These are phyloP conservation scores for Ochropleura leucogaster DNA, from an alignment of 2,888 invertebrate species.

Conservation along the genomic window DNA sequence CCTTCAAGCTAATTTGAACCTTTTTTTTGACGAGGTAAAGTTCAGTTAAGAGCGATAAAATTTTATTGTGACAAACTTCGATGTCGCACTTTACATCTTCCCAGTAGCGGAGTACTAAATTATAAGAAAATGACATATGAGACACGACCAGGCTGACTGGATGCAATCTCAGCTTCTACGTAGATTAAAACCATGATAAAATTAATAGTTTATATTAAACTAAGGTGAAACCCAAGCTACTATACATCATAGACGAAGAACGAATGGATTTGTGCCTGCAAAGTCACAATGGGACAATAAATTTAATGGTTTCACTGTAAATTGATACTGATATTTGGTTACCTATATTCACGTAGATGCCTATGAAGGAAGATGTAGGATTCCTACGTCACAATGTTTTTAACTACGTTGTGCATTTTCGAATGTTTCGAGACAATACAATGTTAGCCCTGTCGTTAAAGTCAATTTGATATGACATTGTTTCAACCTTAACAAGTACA, in stretches of 20 bases:
- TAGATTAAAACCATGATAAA: conserved; percentile 70
- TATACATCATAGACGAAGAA: conserved; percentile 12
- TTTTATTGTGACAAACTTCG: conserved; percentile 29
- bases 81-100: conserved; percentile 68
- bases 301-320: conserved; percentile 6
- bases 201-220: conserved; percentile 59
- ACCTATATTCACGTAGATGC: neutral
- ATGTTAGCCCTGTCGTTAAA: conserved; percentile 25
- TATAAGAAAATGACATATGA: conserved; percentile 77
- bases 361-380: neutral
- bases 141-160: conserved; percentile 65
- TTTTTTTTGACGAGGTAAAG: conserved; percentile 9
- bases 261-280: conserved; percentile 4
- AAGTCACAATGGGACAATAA: conserved; percentile 7
- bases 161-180: conserved; percentile 71
- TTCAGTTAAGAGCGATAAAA: neutral
- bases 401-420: conserved; percentile 5
- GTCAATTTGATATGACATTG: conserved; percentile 24
- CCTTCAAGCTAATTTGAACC: conserved; percentile 1
- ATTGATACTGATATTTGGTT: neutral
- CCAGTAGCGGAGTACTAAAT: conserved; percentile 76
- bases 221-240: conserved; percentile 11
- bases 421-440: conserved; percentile 17
- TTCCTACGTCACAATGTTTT: neutral
- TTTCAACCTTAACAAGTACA: conserved; percentile 22